These are phyloP conservation scores for Pangasius djambal DNA, from an alignment of 2,797 vertebrate species.

Conservation along the genomic window DNA sequence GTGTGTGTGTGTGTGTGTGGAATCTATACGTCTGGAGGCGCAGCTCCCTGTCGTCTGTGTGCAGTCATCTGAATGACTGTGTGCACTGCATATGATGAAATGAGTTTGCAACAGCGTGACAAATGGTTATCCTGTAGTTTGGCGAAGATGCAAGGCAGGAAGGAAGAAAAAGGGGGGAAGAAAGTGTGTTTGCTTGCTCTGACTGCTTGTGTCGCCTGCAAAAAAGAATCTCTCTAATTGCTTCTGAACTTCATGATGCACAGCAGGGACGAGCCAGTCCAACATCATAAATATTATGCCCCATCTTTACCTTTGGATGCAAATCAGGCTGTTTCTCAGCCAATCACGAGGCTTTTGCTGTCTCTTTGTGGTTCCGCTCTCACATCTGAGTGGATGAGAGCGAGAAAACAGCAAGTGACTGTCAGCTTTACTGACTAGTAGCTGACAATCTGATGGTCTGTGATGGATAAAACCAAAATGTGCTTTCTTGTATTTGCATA, in stretches of 20 bases:
- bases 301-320: slow-evolving; percentile 37
- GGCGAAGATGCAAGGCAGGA: not conserved
- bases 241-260: slow-evolving; percentile 14
- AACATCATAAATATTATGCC: slow-evolving; percentile 36
- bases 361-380: slow-evolving; percentile 12
- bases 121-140: slow-evolving; percentile 45
- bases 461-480: not conserved
- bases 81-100: slow-evolving; percentile 53
- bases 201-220: not conserved
- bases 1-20: slow-evolving; percentile 38
- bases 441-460: not conserved
- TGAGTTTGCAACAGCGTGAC: slow-evolving; percentile 49
- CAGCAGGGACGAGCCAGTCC: slow-evolving; percentile 3
- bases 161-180: not conserved
- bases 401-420: slow-evolving; percentile 3
- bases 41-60: slow-evolving; percentile 37
- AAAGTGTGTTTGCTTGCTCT: not conserved
- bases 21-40: slow-evolving; percentile 16
- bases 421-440: slow-evolving; percentile 12
- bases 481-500: not conserved
- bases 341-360: slow-evolving; percentile 1
- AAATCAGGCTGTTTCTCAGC: slow-evolving; percentile 6
- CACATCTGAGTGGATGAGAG: slow-evolving; percentile 16
- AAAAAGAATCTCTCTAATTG: slow-evolving; percentile 15
- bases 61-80: slow-evolving; percentile 39